These are phyloP conservation scores for Trichonephila clavipes DNA, from an alignment of 1,140 invertebrate genomes.

Conservation along the genomic window DNA sequence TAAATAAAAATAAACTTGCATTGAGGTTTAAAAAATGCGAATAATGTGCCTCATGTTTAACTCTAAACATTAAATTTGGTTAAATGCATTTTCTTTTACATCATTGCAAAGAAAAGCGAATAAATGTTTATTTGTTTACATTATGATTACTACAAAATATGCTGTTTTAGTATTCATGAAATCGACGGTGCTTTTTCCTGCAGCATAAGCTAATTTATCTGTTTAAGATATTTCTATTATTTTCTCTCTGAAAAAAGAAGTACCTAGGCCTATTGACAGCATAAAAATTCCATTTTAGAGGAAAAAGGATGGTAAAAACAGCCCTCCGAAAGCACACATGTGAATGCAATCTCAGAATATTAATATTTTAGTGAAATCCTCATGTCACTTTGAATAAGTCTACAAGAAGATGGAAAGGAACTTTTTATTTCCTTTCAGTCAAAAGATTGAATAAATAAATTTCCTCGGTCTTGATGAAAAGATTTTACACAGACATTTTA, in stretches of 20 bases:
- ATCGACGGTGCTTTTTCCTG: background rate
- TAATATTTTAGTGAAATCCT: background rate
- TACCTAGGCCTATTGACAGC: background rate
- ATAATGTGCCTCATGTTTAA: too few relatives aligned
- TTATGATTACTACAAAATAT: background rate
- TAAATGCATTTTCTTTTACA: too few relatives aligned
- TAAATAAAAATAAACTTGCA: too few relatives aligned
- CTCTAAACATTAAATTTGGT: too few relatives aligned
- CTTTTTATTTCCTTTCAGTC: conserved; percentile 11
- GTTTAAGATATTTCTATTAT: background rate
- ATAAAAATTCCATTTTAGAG: background rate
- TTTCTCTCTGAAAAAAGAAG: background rate
- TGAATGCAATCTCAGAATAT: background rate
- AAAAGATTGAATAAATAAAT: conserved; percentile 11
- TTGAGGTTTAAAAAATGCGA: too few relatives aligned
- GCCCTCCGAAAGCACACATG: background rate
- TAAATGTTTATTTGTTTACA: too few relatives aligned
- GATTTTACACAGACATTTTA: background rate
- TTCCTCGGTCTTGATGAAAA: background rate
- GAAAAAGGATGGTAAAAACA: background rate
- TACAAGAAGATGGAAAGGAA: background rate
- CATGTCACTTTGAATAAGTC: background rate
- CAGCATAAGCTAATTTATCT: background rate
- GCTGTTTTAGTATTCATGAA: background rate
- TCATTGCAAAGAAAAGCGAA: too few relatives aligned